These are phyloP conservation scores for Augochlorella aurata DNA, from an alignment of 2,888 invertebrate genomes.

Conservation along the genomic window DNA sequence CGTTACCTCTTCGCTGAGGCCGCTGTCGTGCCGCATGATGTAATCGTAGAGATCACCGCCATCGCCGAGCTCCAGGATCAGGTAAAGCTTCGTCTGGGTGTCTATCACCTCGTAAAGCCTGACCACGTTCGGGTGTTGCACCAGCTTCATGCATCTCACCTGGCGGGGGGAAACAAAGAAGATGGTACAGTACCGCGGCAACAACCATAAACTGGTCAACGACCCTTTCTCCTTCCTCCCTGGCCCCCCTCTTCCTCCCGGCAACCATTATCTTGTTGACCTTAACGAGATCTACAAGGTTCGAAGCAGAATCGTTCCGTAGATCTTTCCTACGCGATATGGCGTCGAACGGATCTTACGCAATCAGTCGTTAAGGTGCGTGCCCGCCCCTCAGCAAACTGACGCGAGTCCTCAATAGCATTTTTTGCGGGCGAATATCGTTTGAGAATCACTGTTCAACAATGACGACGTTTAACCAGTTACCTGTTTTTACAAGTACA, in stretches of 20 bases:
- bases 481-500: too few species aligned
- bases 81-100: slow-evolving; percentile 98
- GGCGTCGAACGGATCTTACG: slow-evolving; percentile 50
- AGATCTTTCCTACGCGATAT: slow-evolving; percentile 50
- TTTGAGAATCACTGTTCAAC: too few species aligned
- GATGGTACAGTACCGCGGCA: not conserved
- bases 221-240: slow-evolving; percentile 43
- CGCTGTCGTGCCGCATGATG: slow-evolving; percentile 97
- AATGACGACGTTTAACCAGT: too few species aligned
- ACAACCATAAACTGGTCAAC: slow-evolving; percentile 45
- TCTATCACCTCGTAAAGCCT: slow-evolving; percentile 99
- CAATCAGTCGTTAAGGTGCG: slow-evolving; percentile 48
- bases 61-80: slow-evolving; percentile 98
- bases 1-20: slow-evolving; percentile 87
- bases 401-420: too few species aligned
- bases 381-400: too few species aligned
- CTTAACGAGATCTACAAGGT: slow-evolving; percentile 63
- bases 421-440: too few species aligned
- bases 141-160: slow-evolving; percentile 99
- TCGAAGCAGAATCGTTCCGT: slow-evolving; percentile 44
- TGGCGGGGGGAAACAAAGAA: slow-evolving; percentile 72
- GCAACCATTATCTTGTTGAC: slow-evolving; percentile 64
- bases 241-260: slow-evolving; percentile 22
- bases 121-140: slow-evolving; percentile 99
- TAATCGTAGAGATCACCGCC: slow-evolving; percentile 99